Evolutionary conservation across 2,888 invertebrate species (phyloP), one percentile per base, ranked within the genome.

Genomic region (Brassicogethes aeneus): DNA sequence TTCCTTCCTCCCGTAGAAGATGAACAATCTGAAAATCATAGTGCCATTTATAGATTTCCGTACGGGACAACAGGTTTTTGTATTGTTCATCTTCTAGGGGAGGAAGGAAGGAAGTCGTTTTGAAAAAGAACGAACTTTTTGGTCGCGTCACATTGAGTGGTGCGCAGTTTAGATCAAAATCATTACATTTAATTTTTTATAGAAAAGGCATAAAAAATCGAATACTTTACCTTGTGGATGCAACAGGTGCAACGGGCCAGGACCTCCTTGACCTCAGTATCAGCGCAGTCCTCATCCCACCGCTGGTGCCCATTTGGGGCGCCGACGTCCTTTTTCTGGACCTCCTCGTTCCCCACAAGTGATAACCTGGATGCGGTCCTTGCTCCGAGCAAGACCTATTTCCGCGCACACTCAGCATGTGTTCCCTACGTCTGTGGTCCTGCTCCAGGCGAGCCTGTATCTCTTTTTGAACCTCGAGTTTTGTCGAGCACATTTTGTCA

Each of bases 171-270:
- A n/a, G n/a, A n/a, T n/a, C n/a, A n/a, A n/a, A n/a, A n/a, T n/a
- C n/a, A n/a, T n/a, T n/a, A n/a, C n/a, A n/a, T n/a, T n/a, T n/a
- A n/a, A n/a, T n/a, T n/a, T n/a, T n/a, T n/a, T n/a, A n/a, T n/a
- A n/a, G n/a, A n/a, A n/a, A n/a, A n/a, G 23, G 23, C 23, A 23
- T 7, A 23, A 23, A 7, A 23, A 23, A 23, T 23, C 23, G 23
- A 23, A 7, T 10, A 37, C 34, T 65, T 63, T 66, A 80, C 81
- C 82, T 82, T 70, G 78, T 73, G 54, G 75, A 77, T 1, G 79
- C 76, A 52, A 77, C 74, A 14, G 84, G 84, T 2, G 84, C 84
- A 17, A 82, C 84, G 0, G 85, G 85, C 84, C 85, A 85, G 56
- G 82, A 82, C 34, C 84, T 69, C 15, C 85, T 70, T 33, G 81